Evolutionary conservation across 2,888 invertebrate genomes (phyloP), one percentile per base, ranked within the genome.

Genomic region (Chrysolina americana): DNA sequence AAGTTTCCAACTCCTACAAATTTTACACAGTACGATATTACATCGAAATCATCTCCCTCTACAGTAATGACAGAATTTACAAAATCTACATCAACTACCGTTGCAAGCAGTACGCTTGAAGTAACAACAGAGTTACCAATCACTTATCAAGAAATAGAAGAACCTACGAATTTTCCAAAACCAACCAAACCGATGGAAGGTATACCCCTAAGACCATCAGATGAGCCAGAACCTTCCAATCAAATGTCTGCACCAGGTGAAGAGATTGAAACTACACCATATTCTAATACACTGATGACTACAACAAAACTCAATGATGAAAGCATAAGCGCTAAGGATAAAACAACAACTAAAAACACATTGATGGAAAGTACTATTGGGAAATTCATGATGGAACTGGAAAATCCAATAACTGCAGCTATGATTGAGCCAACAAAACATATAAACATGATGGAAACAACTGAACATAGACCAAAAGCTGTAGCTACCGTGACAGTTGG

Each of bases 211-310:
- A 15, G 47, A 28, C 17, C 17, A 13, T 28, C 41, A 66, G n/a
- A 82, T 66, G n/a, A 50, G 13, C 65, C 73, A 19, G 44, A 65
- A 19, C 21, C 68, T 8, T 66, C 62, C 9, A 70, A 73, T 41
- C 89, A 88, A 79, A 73, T 88, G 68, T 87, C 87, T 69, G 84
- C 87, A 69, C 84, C 87, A 62, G 82, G 82, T n/a, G 76, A 81
- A 70, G 81, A 83, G 66, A 79, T 80, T 23, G 48, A 48, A 84
- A 86, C 74, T 80, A 82, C 17, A 79, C 81, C 15, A 76, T 77
- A 70, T 76, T 76, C 4, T 73, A 19, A 17, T 17, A 50, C 74
- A 13, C 19, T 41, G 13, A 66, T 41, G 41, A 71, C 69, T 36
- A 56, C 65, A 23, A 56, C 23, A 23, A 56, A 56, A 19, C 13